phyloP scores from a whole-genome alignment of 2,888 invertebrate genomes.

The Lottia gigantea region DNA sequence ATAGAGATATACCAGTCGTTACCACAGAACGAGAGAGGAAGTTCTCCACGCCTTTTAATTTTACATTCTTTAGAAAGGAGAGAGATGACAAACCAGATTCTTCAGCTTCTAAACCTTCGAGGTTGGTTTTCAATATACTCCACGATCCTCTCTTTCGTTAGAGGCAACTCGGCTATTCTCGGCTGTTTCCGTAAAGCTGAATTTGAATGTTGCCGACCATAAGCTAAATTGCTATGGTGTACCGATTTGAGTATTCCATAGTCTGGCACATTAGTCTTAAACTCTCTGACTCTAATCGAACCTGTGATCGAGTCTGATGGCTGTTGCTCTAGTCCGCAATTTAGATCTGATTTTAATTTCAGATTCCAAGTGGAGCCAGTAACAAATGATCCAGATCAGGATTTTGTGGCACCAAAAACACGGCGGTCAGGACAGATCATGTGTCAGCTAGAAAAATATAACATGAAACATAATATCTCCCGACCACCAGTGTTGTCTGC shows the following conservation, averaged over 20 bases:
- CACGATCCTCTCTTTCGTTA: too few species aligned
- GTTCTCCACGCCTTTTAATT: constrained; percentile 29
- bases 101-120: not conserved
- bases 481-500: constrained; percentile 52
- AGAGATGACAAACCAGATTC: not conserved
- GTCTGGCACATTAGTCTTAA: too few species aligned
- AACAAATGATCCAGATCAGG: constrained; percentile 28
- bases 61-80: constrained; percentile 14
- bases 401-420: constrained; percentile 21
- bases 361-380: constrained; percentile 46
- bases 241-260: too few species aligned
- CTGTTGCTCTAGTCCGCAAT: too few species aligned
- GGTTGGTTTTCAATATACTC: too few species aligned
- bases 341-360: constrained; percentile 11
- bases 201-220: too few species aligned
- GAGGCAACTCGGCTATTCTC: too few species aligned
- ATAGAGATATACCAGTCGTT: constrained; percentile 15
- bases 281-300: too few species aligned
- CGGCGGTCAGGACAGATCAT: constrained; percentile 43
- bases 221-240: too few species aligned
- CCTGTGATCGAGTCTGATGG: too few species aligned
- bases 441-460: constrained; percentile 35
- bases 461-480: constrained; percentile 35
- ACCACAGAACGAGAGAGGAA: constrained; percentile 28
- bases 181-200: too few species aligned